Conservation (phyloP, 2,113 vertebrate species). For the Caranx ignobilis region DNA sequence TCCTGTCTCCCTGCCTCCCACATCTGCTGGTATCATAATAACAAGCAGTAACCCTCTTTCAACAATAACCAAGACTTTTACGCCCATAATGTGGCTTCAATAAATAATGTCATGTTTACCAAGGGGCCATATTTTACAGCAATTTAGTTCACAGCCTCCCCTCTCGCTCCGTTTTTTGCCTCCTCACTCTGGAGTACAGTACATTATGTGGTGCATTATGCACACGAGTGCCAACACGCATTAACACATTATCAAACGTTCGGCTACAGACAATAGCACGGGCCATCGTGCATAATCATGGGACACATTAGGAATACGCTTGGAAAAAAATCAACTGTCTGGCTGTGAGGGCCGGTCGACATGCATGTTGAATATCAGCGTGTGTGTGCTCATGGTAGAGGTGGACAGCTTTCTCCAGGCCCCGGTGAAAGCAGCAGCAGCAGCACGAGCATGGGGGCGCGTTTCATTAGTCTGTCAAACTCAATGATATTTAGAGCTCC, state of each 20-base stretch:
- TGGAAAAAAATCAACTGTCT: slow-evolving; percentile 45
- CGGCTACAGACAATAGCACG: slow-evolving; percentile 27
- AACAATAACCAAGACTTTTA: slow-evolving; percentile 74
- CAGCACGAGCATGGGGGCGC: slow-evolving; percentile 68
- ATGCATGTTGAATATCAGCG: slow-evolving; percentile 23
- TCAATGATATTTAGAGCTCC: slow-evolving; percentile 82
- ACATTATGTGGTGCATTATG: slow-evolving; percentile 59
- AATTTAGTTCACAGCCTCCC: slow-evolving; percentile 65
- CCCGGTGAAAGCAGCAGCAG: slow-evolving; percentile 47
- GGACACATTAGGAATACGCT: neutral
- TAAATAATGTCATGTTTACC: slow-evolving; percentile 78
- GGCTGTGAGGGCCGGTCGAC: neutral
- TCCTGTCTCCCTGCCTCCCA: slow-evolving; percentile 64
- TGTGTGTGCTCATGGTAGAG: neutral
- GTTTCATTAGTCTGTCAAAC: slow-evolving; percentile 85
- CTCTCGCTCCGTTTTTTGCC: slow-evolving; percentile 21
- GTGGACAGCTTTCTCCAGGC: slow-evolving; percentile 41
- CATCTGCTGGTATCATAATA: slow-evolving; percentile 71
- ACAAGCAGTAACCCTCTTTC: slow-evolving; percentile 76
- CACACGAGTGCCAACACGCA: slow-evolving; percentile 39
- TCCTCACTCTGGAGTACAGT: slow-evolving; percentile 42
- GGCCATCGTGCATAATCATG: slow-evolving; percentile 30
- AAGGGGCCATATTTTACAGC: slow-evolving; percentile 73
- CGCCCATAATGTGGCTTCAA: slow-evolving; percentile 74
- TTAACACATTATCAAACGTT: slow-evolving; percentile 52